Base-by-base conservation (phyloP, 2,113 vertebrate species). In the Odontesthes bonariensis region DNA sequence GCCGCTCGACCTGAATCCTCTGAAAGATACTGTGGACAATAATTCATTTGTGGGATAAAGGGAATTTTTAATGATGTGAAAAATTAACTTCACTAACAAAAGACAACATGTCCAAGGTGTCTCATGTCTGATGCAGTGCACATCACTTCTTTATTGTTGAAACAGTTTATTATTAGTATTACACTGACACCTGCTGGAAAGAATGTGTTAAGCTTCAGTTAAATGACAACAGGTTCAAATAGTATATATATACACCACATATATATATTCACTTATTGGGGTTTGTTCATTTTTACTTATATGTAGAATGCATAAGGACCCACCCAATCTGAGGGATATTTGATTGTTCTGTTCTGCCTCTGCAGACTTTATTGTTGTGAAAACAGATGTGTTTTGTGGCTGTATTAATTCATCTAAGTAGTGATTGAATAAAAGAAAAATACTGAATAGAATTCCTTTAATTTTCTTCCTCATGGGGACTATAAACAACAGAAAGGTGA, bases 121-220 rank as follows among this genome's bases (percentile, higher is more conserved):
- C 31, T n/a, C 31, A 22, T 1, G 3, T n/a, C 44, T 38, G 19
- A 12, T 56, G 20, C 14, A 32, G n/a, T 5, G 3, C 20, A 22
- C 27, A 40, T 31, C 23, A 12, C 27, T 65, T 49, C 17, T 19
- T 46, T 8, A 38, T 1, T 22, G 35, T 12, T 6, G 9, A 46
- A n/a, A 10, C 11, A 14, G 16, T 35, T 42, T 4, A 16, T 32
- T 22, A n/a, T 5, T 16, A 8, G 17, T 62, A 14, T 33, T 76
- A 51, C 66, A 60, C 75, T 86, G 85, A 70, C 83, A 86, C 69
- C 84, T 87, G 66, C 23, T 83, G 89, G 79, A 84, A 59, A 68
- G 0, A 69, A 31, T 12, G 7, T 3, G 5, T 44, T 4, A 19
- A n/a, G 54, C 5, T 1, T 14, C 20, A 42, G 3, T 0, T 42